A percentile compares a stretch with the other conserved stretches of the same genome.
Conservation (phyloP, 2,888 invertebrate species). For the Tromatobia lineatoria region DNA sequence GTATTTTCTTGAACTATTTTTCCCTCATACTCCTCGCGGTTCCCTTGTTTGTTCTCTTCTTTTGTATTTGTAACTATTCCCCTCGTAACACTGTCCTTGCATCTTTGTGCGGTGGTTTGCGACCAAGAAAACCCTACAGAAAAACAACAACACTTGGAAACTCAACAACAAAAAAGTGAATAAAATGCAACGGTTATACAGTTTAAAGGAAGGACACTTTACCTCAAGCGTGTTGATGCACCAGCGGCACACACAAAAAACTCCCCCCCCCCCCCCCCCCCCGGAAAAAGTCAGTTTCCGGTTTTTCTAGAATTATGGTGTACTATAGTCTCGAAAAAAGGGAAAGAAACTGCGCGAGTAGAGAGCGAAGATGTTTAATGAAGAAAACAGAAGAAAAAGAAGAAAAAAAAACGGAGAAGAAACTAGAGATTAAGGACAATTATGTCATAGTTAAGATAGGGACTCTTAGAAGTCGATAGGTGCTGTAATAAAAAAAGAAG, state of each 20-base stretch:
- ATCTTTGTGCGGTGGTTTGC: conserved; percentile 45
- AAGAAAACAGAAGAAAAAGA: conserved; percentile 31
- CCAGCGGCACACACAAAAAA: neutral
- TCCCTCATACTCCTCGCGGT: conserved; percentile 57
- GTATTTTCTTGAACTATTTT: conserved; percentile 60
- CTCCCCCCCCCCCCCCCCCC: neutral
- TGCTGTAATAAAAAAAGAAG: conserved; percentile 88
- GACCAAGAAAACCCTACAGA: conserved; percentile 34
- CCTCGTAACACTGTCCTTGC: conserved; percentile 52
- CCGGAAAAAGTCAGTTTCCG: conserved; percentile 14
- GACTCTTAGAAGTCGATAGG: conserved; percentile 86
- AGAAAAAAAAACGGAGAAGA: conserved; percentile 35
- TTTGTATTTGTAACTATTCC: conserved; percentile 49
- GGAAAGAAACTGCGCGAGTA: conserved; percentile 40
- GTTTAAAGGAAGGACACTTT: conserved; percentile 29
- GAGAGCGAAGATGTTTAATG: conserved; percentile 43
- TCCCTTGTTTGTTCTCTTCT: conserved; percentile 36
- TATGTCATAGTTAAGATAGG: conserved; percentile 85
- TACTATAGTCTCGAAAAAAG: conserved; percentile 53
- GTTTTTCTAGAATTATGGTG: conserved; percentile 41
- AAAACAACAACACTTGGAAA: conserved; percentile 30
- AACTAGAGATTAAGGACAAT: conserved; percentile 86
- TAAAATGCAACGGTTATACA: conserved; percentile 46
- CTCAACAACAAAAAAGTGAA: conserved; percentile 9
- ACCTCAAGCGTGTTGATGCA: conserved; percentile 17